A percentile compares a stretch with the other conserved stretches of the same genome.
phyloP scores from a whole-genome alignment of 2,113 vertebrate genomes.

The Barbus barbus region DNA sequence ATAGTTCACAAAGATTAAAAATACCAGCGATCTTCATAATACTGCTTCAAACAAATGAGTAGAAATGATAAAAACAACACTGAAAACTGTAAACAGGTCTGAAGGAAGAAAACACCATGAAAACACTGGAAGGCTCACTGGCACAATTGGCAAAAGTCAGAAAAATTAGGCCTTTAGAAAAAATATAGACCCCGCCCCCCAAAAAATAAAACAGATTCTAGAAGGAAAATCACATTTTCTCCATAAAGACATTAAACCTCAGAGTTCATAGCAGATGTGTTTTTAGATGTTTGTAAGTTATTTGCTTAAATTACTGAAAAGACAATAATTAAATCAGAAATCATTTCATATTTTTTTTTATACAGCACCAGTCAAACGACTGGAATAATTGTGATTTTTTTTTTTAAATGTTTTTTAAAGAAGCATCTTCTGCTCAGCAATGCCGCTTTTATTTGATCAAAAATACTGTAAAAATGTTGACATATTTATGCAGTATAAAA shows the following conservation, averaged over 20 bases:
- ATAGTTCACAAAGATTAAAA: not conserved
- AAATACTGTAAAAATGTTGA: not conserved
- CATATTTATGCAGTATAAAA: too few relatives aligned
- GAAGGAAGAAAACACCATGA: constrained; percentile 65
- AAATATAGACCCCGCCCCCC: too few relatives aligned
- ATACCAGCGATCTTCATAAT: constrained; percentile 11
- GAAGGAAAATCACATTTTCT: not conserved
- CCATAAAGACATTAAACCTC: not conserved
- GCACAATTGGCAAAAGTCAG: constrained; percentile 58
- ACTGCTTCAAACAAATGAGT: constrained; percentile 12
- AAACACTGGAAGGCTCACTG: constrained; percentile 64
- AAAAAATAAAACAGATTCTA: not conserved
- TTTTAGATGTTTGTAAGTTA: not conserved
- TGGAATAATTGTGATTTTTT: not conserved
- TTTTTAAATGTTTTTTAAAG: not conserved
- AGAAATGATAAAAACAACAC: constrained; percentile 57
- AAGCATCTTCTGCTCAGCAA: not conserved
- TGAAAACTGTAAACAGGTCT: constrained; percentile 65
- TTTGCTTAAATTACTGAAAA: not conserved
- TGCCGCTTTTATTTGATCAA: not conserved
- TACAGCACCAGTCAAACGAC: not conserved
- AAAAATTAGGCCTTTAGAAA: constrained; percentile 30
- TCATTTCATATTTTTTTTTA: too few relatives aligned
- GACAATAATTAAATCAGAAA: not conserved
- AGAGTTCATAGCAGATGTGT: not conserved